phyloP scores from a whole-genome alignment of 2,797 vertebrate species.

The Rousettus madagascariensis region DNA sequence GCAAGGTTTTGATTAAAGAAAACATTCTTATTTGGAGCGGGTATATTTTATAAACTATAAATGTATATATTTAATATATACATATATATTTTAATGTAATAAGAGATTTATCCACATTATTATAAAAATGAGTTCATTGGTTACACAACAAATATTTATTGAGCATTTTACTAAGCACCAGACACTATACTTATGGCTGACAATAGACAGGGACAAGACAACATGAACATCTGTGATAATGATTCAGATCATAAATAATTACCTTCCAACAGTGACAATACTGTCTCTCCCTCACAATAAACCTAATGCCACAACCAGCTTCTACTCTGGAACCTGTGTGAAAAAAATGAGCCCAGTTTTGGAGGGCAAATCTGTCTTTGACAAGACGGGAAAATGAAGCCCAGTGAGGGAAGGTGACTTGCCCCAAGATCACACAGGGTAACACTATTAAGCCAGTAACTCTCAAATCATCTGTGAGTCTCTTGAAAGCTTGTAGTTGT shows the following conservation, averaged over 20 bases:
- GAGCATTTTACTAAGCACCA: background rate
- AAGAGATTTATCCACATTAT: background rate
- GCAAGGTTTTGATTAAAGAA: background rate
- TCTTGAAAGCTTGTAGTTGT: background rate
- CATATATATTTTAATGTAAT: background rate
- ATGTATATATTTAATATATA: background rate
- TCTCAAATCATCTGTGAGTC: background rate
- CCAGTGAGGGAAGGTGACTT: background rate
- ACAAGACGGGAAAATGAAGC: background rate
- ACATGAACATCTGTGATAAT: background rate
- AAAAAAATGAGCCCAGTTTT: background rate
- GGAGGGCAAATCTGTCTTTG: background rate
- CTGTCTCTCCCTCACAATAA: background rate
- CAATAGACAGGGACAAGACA: background rate
- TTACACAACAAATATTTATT: background rate
- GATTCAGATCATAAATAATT: background rate
- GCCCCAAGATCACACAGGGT: background rate
- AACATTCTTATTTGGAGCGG: background rate
- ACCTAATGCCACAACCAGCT: background rate
- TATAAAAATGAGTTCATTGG: background rate
- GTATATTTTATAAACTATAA: background rate
- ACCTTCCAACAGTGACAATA: background rate
- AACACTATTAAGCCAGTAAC: background rate
- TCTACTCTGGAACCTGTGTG: background rate
- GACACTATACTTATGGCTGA: background rate